Evolutionary conservation across 35 echinoderm and acorn worm species (phyloP).

Genomic region (Ptychodera flava): DNA sequence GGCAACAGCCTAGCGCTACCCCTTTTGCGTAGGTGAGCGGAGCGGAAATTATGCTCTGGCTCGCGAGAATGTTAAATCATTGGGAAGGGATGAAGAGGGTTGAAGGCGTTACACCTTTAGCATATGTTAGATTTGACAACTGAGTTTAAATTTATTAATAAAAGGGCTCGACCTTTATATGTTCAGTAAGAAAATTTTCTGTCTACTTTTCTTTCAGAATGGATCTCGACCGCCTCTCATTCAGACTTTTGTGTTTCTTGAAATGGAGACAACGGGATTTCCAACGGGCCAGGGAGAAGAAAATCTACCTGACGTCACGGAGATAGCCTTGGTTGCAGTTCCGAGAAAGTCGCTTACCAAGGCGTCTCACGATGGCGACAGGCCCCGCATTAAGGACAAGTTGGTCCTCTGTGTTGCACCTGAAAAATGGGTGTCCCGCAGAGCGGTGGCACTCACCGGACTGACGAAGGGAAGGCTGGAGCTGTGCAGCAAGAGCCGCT

Average conservation of each 20-base stretch:
- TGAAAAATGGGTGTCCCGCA: background rate
- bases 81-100: no score
- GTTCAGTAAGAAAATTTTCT: no score
- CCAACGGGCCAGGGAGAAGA: no score
- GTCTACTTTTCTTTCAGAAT: background rate
- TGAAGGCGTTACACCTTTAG: no score
- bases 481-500: background rate
- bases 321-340: background rate
- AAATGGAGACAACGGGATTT: background rate
- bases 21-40: no score
- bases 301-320: background rate
- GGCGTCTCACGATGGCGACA: background rate
- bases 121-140: no score
- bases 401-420: background rate
- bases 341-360: background rate
- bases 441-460: background rate
- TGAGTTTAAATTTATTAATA: no score
- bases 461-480: background rate
- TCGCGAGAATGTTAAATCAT: no score
- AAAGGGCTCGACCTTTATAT: no score
- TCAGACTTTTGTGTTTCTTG: background rate
- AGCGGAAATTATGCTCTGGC: no score
- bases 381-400: background rate
- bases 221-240: background rate
- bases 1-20: no score